A percentile compares a stretch with the other conserved stretches of the same genome.
These are phyloP conservation scores for Philopotamus ludificatus DNA, from an alignment of 1,140 invertebrate species.

Conservation along the genomic window DNA sequence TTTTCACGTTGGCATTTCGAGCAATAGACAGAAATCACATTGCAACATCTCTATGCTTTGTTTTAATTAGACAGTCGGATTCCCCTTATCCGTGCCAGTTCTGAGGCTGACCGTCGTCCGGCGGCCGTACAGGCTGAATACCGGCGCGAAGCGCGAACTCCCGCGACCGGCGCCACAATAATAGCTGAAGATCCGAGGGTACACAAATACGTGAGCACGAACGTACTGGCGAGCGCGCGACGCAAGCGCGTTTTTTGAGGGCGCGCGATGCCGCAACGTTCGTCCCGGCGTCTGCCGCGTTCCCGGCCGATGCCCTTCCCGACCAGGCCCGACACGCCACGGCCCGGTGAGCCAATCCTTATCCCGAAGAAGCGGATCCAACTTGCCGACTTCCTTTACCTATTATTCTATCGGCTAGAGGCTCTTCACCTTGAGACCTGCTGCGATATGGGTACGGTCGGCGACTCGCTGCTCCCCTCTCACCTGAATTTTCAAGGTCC, in stretches of 20 bases:
- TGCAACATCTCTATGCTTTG: conserved; percentile 80
- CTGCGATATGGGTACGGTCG: conserved; percentile 77
- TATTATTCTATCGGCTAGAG: conserved; percentile 88
- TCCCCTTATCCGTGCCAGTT: conserved; percentile 79
- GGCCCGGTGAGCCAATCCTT: conserved; percentile 74
- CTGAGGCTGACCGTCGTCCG: conserved; percentile 72
- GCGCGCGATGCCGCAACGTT: no score
- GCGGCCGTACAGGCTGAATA: conserved; percentile 55
- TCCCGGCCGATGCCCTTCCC: conserved; percentile 51
- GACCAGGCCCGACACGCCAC: conserved; percentile 64
- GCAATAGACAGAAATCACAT: conserved; percentile 76
- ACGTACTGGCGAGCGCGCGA: not conserved
- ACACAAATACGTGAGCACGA: conserved; percentile 28
- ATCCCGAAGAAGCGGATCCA: conserved; percentile 65
- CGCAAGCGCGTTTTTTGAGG: conserved; percentile 19
- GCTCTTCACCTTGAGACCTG: conserved; percentile 87
- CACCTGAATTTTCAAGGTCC: conserved; percentile 77
- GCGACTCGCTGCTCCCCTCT: conserved; percentile 66
- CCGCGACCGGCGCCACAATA: conserved; percentile 26
- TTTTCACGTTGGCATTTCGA: conserved; percentile 74
- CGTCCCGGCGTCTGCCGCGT: conserved; percentile 46
- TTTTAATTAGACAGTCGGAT: conserved; percentile 85
- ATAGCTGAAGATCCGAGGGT: conserved; percentile 33
- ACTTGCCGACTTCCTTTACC: conserved; percentile 70
- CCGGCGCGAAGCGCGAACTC: conserved; percentile 53